Base-by-base conservation (phyloP, 2,797 vertebrate genomes). In the Rhinella marina region DNA sequence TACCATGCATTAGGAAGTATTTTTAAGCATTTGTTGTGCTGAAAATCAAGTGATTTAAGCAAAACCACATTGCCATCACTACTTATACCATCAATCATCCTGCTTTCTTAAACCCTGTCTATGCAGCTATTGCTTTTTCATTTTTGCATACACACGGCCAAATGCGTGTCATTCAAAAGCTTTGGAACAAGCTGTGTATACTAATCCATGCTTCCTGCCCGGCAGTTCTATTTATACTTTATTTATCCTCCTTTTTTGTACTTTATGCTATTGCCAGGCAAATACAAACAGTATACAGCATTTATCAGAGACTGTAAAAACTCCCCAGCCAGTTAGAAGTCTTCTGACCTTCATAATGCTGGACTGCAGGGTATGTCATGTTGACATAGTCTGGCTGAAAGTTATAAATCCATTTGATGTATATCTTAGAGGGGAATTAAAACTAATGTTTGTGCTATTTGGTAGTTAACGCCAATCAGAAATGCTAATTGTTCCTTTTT, bases 201-300 rank as follows among this genome's bases (percentile, higher is more conserved):
- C 72, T 86, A 82, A 89, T 77, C 48, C 72, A 86, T 27, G 75
- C 52, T 89, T 89, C 72, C 88, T 89, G 88, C 16, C 70, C 17
- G 72, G 48, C 61, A 82, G 50, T 59, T 78, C 70, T 86, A 89
- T 89, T 89, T 86, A 82, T 86, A 82, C 64, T 86, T 82, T 81
- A 25, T 77, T 52, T 52, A 16, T 12, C 75, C n/a, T 77, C 32
- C 75, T 75, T 75, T 73, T 54, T 64, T 68, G 75, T 56, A 75
- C 76, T 88, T 86, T 77, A 27, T 82, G n/a, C 59, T 62, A 66
- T 50, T 66, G 70, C 84, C 84, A 82, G 85, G 61, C 84, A 77
- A 86, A 82, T 50, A 68, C 57, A 64, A 88, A 72, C 66, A 72
- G 16, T 88, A 81, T 85, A 84, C 61, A 79, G 41, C 59, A 84